phyloP scores from a whole-genome alignment of 2,888 invertebrate species.

The Netelia virgata region DNA sequence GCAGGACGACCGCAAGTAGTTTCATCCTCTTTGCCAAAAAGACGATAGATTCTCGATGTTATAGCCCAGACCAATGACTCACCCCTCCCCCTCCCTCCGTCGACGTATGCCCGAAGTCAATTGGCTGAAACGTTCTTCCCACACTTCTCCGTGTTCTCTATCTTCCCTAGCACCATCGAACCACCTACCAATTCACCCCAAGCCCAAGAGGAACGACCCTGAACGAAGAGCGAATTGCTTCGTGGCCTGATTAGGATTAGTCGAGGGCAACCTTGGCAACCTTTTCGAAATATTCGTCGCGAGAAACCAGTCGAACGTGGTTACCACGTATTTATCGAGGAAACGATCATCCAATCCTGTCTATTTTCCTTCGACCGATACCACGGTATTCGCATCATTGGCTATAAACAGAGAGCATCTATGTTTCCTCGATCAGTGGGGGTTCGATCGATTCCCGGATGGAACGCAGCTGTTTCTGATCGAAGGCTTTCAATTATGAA shows the following conservation, averaged over 20 bases:
- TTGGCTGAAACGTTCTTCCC: constrained; percentile 52
- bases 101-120: constrained; percentile 57
- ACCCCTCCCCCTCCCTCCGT: background rate
- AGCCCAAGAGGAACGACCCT: constrained; percentile 33
- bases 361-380: background rate
- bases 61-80: constrained; percentile 53
- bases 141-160: background rate
- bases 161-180: constrained; percentile 22
- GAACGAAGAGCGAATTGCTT: constrained; percentile 28
- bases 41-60: constrained; percentile 60
- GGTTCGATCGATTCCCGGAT: constrained; percentile 34
- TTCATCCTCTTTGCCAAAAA: constrained; percentile 37
- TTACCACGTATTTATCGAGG: no score
- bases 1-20: background rate
- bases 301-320: background rate
- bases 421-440: constrained; percentile 28
- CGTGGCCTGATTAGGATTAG: constrained; percentile 18
- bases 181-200: constrained; percentile 22
- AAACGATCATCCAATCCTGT: background rate
- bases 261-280: constrained; percentile 20
- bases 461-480: constrained; percentile 61
- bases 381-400: background rate
- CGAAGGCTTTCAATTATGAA: constrained; percentile 79
- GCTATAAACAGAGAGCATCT: background rate
- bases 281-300: background rate